These are phyloP conservation scores for Drosophila funebris DNA, from an alignment of 1,140 invertebrate species.

Conservation along the genomic window DNA sequence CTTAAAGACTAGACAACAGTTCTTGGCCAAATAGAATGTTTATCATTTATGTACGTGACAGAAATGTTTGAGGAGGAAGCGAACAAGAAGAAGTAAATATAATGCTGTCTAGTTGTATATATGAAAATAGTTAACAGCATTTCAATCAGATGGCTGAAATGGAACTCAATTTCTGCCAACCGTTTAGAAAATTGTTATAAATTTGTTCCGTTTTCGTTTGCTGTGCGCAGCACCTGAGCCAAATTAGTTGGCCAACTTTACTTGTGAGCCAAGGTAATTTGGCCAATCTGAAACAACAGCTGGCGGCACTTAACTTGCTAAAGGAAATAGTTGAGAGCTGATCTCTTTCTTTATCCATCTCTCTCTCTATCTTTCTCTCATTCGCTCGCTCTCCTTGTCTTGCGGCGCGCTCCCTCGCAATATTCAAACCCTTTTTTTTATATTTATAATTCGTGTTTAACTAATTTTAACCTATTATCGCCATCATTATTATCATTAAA, in stretches of 20 bases:
- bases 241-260: constrained; percentile 72
- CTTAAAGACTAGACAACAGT: constrained; percentile 44
- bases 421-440: constrained; percentile 47
- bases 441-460: constrained; percentile 80
- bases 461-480: constrained; percentile 83
- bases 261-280: constrained; percentile 53
- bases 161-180: constrained; percentile 35
- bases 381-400: not conserved
- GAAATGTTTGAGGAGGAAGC: constrained; percentile 47
- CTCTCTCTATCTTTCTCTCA: not conserved
- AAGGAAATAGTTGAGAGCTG: constrained; percentile 57
- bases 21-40: constrained; percentile 26
- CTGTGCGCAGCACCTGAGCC: constrained; percentile 70
- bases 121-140: constrained; percentile 14
- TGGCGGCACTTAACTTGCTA: constrained; percentile 70
- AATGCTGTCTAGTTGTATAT: not conserved
- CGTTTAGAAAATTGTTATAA: constrained; percentile 75
- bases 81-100: not conserved
- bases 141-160: constrained; percentile 43
- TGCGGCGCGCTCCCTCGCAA: constrained; percentile 37
- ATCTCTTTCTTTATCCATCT: constrained; percentile 21
- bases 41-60: constrained; percentile 62
- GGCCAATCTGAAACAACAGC: constrained; percentile 73
- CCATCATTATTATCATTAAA: constrained; percentile 83
- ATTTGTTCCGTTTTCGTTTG: constrained; percentile 70